Evolutionary conservation across 2,797 vertebrate species (phyloP), one percentile per base, ranked within the genome.

Genomic region (Chlorospingus semifuscus): DNA sequence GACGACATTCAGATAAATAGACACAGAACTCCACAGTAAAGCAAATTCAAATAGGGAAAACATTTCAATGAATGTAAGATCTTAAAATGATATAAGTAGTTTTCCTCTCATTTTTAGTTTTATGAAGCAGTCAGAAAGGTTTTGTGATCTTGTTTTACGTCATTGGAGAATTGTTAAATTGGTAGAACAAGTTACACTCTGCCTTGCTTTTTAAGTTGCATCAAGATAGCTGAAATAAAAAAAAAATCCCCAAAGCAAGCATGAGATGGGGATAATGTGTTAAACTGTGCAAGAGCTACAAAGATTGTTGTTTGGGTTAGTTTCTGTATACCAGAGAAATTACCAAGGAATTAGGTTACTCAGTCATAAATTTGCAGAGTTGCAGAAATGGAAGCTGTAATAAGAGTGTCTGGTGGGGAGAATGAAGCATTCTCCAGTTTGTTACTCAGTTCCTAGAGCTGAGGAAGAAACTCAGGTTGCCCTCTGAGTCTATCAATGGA

Each of bases 401-500:
- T 59, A 50, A 68, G 53, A 39, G 26, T 50, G 16, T 37, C 46
- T 85, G 37, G 12, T 26, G 32, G 11, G 39, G 44, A 63, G 78
- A 88, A 78, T 22, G 18, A 50, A 65, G 10, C 16, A 24, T 50
- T 64, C 26, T 81, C 14, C 26, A 22, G 41, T 50, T 56, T 71
- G 8, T 64, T 46, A 32, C 14, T 81, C 1, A 2, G 18, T 70
- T 78, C 27, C 27, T 49, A 37, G 55, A 61, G 26, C 34, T 68
- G 36, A 60, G 44, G 27, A 66, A 22, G 21, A 74, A 87, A 70
- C n/a, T 63, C 19, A 5, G 11, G 12, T 60, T 87, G 32, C 34
- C 34, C 32, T 50, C 5, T 22, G 36, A 52, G n/a, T 52, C 41
- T 1, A 1, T 26, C 20, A 37, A 0, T 36, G 36, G 39, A 27